Conservation (phyloP, 2,113 vertebrate genomes). For the Sinocyclocheilus rhinocerous region DNA sequence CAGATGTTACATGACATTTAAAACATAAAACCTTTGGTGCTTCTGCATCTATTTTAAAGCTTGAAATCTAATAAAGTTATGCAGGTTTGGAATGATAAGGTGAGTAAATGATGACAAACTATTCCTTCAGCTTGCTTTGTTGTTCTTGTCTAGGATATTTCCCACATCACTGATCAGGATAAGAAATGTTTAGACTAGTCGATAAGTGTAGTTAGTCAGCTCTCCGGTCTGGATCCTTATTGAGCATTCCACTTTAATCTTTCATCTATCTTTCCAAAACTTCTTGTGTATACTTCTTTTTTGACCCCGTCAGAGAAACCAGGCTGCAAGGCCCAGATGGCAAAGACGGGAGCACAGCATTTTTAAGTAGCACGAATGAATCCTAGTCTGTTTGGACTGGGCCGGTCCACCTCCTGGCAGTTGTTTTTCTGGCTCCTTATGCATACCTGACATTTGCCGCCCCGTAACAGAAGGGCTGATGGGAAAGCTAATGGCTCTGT, state of each 20-base stretch:
- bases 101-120: not conserved
- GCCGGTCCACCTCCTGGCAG: conserved; percentile 63
- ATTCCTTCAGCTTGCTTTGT: not conserved
- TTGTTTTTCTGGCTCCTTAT: conserved; percentile 66
- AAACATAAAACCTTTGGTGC: not conserved
- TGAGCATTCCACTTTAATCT: conserved; percentile 13
- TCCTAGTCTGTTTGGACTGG: conserved; percentile 65
- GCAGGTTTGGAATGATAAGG: not conserved
- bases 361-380: conserved; percentile 69
- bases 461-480: conserved; percentile 61
- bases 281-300: not conserved
- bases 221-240: not conserved
- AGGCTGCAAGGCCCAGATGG: conserved; percentile 67
- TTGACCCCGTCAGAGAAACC: conserved; percentile 45
- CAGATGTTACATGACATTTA: no score
- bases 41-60: not conserved
- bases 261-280: not conserved
- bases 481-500: conserved; percentile 66
- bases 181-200: no score
- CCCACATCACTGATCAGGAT: not conserved
- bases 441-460: conserved; percentile 67
- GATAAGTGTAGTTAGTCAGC: not conserved
- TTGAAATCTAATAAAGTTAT: not conserved
- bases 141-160: not conserved
- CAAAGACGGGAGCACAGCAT: conserved; percentile 61